Base-by-base conservation (phyloP, 2,888 invertebrate genomes). In the Chymomyza amoena region DNA sequence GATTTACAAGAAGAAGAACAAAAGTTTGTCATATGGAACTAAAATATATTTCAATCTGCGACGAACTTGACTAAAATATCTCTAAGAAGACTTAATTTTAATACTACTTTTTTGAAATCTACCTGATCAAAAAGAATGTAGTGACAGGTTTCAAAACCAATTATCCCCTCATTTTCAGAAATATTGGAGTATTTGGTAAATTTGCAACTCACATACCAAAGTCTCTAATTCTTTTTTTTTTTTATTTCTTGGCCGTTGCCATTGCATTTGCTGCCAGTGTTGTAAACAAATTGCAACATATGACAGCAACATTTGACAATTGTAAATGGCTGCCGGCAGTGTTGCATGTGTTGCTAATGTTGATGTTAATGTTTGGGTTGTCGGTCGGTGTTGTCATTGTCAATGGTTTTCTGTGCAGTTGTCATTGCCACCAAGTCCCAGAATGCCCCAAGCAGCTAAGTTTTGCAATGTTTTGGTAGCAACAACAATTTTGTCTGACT, bases 221-320 rank as follows among this genome's bases (percentile, higher is more conserved):
- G 39, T 25, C 4, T 25, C 3, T 25, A 10, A 13, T 5, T 7
- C 4, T 45, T 7, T 9, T 9, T 9, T n/a, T 54, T 54, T 18
- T 52, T 52, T 52, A n/a, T 52, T 5, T 18, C 52, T 18, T 32
- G 32, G 32, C 32, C 7, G 52, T 18, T 54, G 52, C 52, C 18
- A 18, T 10, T 18, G 52, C 52, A 54, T 18, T 54, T 54, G 52
- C 52, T 69, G 67, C 57, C 64, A 63, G 64, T 70, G 73, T 75
- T 72, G 71, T 61, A 84, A 88, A 88, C 89, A 87, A 86, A 87
- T 86, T 87, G 85, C 85, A 78, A 80, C 88, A 80, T 84, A 81
- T 87, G 88, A 86, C 88, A 88, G 85, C 74, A 73, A 73, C 74
- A 71, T 80, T 80, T 86, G 85, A 86, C 85, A 86, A 86, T 86